Evolutionary conservation across 2,797 vertebrate genomes (phyloP).

Genomic region (Molothrus aeneus): DNA sequence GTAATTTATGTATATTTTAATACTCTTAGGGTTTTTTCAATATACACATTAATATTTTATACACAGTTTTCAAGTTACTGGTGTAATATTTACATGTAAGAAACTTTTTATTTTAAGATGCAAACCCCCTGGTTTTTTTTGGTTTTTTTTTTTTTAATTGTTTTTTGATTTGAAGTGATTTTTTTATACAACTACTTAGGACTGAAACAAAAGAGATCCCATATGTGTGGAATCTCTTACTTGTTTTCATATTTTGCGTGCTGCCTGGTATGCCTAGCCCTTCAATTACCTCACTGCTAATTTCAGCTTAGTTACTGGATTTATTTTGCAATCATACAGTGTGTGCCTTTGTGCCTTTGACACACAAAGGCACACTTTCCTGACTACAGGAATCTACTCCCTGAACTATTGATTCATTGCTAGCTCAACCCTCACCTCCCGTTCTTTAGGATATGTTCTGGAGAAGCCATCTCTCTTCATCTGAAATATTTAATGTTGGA

Average conservation of each 20-base stretch:
- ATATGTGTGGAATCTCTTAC: neutral
- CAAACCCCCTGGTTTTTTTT: fast-evolving
- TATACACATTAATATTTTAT: neutral
- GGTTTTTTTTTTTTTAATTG: neutral
- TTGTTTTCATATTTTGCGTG: neutral
- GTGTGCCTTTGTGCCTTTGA: neutral
- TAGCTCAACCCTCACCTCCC: neutral
- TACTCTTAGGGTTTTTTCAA: neutral
- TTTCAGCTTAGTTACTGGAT: neutral
- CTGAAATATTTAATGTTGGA: neutral
- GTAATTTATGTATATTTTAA: neutral
- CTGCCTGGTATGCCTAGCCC: neutral
- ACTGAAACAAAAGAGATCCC: neutral
- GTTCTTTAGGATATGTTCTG: neutral
- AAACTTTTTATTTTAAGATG: neutral
- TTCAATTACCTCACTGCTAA: neutral
- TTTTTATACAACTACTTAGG: neutral
- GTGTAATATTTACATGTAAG: neutral
- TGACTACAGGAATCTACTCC: neutral
- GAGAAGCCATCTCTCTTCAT: neutral
- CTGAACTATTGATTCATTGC: neutral
- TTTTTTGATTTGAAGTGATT: neutral
- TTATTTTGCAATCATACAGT: neutral
- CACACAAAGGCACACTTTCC: neutral
- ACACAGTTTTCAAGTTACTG: neutral